A percentile compares a stretch with the other conserved stretches of the same genome.
Conservation (phyloP, 2,888 invertebrate species). For the Erebia ligea region DNA sequence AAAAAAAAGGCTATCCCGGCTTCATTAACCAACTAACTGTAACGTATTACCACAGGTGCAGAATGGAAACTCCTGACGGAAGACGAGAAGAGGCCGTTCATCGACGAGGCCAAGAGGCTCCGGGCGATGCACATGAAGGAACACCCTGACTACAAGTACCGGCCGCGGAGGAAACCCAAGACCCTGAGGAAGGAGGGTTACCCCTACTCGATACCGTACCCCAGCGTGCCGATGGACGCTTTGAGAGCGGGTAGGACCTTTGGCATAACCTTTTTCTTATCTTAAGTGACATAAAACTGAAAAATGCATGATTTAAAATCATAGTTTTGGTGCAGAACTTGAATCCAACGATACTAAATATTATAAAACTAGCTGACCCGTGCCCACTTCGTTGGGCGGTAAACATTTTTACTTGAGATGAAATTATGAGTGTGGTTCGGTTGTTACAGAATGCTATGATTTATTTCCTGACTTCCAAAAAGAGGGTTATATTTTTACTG, state of each 20-base stretch:
- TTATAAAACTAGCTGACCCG: too few species aligned
- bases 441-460: too few species aligned
- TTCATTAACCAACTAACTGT: too few species aligned
- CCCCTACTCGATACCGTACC: constrained; percentile 96
- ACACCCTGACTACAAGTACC: constrained; percentile 97
- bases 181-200: constrained; percentile 94
- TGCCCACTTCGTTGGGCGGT: too few species aligned
- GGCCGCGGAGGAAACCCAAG: constrained; percentile 95
- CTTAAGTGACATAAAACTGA: too few species aligned
- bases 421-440: too few species aligned
- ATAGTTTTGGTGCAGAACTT: not conserved
- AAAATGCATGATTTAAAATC: not conserved
- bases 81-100: constrained; percentile 97
- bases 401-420: too few species aligned
- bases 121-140: constrained; percentile 98
- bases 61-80: constrained; percentile 98
- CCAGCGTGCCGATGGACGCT: constrained; percentile 95
- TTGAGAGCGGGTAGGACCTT: constrained; percentile 89
- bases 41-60: constrained; percentile 85
- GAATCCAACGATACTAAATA: too few species aligned
- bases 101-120: constrained; percentile 97
- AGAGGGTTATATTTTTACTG: too few species aligned
- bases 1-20: too few species aligned
- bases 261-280: not conserved
- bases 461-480: too few species aligned